Base-by-base conservation (phyloP, 2,797 vertebrate genomes). In the Geotria australis region DNA sequence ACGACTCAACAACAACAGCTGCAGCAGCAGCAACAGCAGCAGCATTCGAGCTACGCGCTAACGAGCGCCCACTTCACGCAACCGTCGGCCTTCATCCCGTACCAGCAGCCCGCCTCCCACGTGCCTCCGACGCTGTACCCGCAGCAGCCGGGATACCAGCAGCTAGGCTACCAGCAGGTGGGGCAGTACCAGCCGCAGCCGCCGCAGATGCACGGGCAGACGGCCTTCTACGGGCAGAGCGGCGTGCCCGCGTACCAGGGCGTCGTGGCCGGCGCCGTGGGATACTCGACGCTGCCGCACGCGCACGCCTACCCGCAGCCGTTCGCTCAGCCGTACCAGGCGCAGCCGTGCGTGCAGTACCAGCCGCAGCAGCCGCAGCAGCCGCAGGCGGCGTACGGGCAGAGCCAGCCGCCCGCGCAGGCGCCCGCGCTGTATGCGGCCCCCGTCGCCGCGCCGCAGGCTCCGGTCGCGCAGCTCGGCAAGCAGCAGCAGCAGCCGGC, bases 401-500 rank as follows among this genome's bases (percentile, higher is more conserved):
- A 82, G 65, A 79, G 79, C 1, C 85, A 84, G 61, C 71, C 77
- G 3, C 75, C 77, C 67, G 68, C 67, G 63, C 78, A 78, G 61
- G 66, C 74, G 56, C 61, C 67, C 57, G 71, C 79, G 8, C 7
- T 24, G 55, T n/a, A 12, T 9, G 7, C n/a, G 11, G 69, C 77
- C 6, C 79, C 72, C 46, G 67, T 38, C 24, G 77, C 78, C 61
- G 66, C 79, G 8, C 7, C 51, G n/a, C 12, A n/a, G 8, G 51
- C n/a, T 11, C 70, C 77, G 6, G 79, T 72, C 46, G 76, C 75
- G 46, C 79, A 82, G 65, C 79, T 79, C 61, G 71, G 82, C 1
- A 72, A 79, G 46, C 91, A 82, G 66, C 79, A 79, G 61, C 76
- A 75, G 46, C 79, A 82, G 66, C 79, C 79, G 61, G 70, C 83